These are phyloP conservation scores for Tyria jacobaeae DNA, from an alignment of 2,888 invertebrate species.

Conservation along the genomic window DNA sequence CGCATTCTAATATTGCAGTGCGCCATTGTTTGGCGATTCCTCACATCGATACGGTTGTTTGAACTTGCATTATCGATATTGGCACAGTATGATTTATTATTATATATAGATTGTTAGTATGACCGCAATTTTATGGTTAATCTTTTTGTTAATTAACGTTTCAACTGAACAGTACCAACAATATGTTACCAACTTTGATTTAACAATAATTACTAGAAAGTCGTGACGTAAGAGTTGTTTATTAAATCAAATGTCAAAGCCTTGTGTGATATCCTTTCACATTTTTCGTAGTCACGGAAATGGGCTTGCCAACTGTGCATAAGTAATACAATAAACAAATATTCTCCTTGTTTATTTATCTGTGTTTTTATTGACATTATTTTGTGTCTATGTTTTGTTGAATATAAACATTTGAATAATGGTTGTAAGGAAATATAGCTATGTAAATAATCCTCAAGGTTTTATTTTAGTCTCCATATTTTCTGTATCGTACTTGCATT, in stretches of 20 bases:
- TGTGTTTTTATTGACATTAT: background rate
- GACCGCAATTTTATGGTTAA: too few relatives aligned
- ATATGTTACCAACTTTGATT: background rate
- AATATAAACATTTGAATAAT: background rate
- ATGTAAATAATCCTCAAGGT: background rate
- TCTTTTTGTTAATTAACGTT: too few relatives aligned
- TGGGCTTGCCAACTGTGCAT: background rate
- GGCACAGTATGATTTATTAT: background rate
- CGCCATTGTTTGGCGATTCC: slow-evolving; percentile 35
- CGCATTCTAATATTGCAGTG: slow-evolving; percentile 27
- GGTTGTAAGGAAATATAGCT: background rate
- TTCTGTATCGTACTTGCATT: background rate
- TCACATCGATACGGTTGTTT: slow-evolving; percentile 19
- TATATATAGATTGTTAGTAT: too few relatives aligned
- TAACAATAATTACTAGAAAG: background rate
- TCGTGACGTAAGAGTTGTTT: background rate
- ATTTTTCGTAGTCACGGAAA: background rate
- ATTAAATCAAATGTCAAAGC: background rate
- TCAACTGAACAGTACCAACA: too few relatives aligned
- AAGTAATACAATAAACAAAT: background rate
- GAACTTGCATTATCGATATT: slow-evolving; percentile 2
- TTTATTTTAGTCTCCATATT: background rate
- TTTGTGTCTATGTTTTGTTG: background rate
- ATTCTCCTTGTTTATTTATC: background rate
- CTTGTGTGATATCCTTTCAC: background rate